A percentile compares a stretch with the other conserved stretches of the same genome.
These are phyloP conservation scores for Erannis defoliaria DNA, from an alignment of 2,888 invertebrate species.

Conservation along the genomic window DNA sequence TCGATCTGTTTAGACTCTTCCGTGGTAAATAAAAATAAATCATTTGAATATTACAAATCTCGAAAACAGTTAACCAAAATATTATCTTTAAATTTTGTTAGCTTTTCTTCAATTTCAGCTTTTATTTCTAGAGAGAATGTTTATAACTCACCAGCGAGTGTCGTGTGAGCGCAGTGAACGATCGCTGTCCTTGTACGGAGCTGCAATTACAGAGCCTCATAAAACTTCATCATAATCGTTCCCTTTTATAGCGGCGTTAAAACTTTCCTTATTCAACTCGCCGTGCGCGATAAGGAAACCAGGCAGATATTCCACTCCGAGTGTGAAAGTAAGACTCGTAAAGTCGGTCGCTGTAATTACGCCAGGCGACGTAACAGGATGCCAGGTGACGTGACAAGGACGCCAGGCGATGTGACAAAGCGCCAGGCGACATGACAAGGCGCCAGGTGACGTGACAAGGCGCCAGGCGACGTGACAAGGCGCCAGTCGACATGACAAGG, in stretches of 20 bases:
- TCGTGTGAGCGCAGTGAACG: not conserved
- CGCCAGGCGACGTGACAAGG: too few relatives aligned
- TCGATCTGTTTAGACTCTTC: constrained; percentile 19
- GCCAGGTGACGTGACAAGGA: not conserved
- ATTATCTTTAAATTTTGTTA: too few relatives aligned
- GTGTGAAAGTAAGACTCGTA: not conserved
- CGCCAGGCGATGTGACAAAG: not conserved
- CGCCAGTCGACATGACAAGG: not conserved
- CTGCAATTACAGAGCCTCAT: constrained; percentile 10
- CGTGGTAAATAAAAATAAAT: constrained; percentile 13
- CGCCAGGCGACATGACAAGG: not conserved
- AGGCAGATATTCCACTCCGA: not conserved
- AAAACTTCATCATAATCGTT: constrained; percentile 16
- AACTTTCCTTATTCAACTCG: constrained; percentile 22
- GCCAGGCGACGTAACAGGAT: not conserved
- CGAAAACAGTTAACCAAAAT: not conserved
- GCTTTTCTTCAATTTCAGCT: too few relatives aligned
- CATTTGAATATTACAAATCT: not conserved
- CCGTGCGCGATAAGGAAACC: constrained; percentile 20
- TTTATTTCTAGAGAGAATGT: too few relatives aligned
- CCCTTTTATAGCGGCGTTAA: constrained; percentile 16
- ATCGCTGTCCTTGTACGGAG: not conserved
- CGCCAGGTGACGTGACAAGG: too few relatives aligned
- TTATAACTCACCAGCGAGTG: not conserved
- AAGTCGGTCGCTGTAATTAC: not conserved